Conservation (phyloP, 2,888 invertebrate species). For the Quadroppia sp. region DNA sequence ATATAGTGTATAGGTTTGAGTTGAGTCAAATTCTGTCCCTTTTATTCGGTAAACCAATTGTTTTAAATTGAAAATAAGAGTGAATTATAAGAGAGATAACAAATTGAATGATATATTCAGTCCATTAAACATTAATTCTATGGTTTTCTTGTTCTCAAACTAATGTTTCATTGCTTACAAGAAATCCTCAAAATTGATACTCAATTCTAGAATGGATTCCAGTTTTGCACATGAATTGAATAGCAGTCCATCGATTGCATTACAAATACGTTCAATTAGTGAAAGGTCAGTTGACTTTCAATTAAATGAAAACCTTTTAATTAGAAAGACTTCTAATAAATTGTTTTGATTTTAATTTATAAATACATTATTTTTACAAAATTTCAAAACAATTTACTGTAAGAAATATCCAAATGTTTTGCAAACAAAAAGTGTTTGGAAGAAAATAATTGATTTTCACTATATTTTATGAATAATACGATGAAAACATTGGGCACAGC, state of each 20-base stretch:
- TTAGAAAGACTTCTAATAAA: no score
- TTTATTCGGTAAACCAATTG: neutral
- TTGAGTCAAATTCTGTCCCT: neutral
- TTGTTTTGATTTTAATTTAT: no score
- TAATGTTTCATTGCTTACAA: constrained; percentile 9
- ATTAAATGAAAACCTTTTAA: no score
- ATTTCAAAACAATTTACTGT: no score
- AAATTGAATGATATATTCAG: constrained; percentile 22
- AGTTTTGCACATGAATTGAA: neutral
- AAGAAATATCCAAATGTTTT: neutral
- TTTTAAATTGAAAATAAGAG: neutral
- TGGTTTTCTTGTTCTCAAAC: neutral
- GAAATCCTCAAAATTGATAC: constrained; percentile 24
- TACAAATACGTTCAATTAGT: no score
- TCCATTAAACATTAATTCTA: constrained; percentile 23
- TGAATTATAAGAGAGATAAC: neutral
- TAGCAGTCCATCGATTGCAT: no score
- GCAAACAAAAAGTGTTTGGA: neutral
- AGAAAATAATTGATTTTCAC: constrained; percentile 2
- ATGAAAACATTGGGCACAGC: constrained; percentile 14
- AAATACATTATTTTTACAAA: no score
- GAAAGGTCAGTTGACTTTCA: no score
- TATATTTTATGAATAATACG: constrained; percentile 11
- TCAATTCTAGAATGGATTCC: neutral
- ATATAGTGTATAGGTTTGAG: no score